Evolutionary conservation across 2,113 vertebrate species (phyloP).

Genomic region (Proterorhinus semilunaris): DNA sequence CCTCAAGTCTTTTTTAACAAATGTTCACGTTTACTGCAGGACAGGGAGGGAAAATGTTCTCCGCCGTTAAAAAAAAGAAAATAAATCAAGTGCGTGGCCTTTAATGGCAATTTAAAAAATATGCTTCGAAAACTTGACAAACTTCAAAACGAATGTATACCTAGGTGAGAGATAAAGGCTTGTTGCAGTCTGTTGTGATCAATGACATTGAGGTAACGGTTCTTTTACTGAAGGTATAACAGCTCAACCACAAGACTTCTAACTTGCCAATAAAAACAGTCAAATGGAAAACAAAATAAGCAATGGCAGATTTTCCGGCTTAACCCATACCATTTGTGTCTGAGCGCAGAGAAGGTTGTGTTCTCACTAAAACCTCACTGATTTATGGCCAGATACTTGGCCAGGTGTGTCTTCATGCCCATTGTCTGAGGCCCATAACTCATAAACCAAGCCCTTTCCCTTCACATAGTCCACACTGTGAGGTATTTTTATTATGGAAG

Average conservation of each 20-base stretch:
- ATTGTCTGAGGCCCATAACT: conserved; percentile 15
- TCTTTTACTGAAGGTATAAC: too few relatives aligned
- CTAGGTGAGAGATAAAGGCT: too few relatives aligned
- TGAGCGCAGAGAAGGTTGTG: conserved; percentile 21
- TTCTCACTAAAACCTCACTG: conserved; percentile 53
- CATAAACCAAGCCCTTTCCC: neutral
- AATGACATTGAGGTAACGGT: too few relatives aligned
- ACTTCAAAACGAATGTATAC: too few relatives aligned
- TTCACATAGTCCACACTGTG: neutral
- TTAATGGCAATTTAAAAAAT: too few relatives aligned
- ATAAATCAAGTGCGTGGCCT: too few relatives aligned
- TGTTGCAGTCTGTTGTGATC: too few relatives aligned
- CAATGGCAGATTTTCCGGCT: conserved; percentile 2
- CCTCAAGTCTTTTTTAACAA: neutral
- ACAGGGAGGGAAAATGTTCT: too few relatives aligned
- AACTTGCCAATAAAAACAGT: neutral
- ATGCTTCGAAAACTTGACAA: too few relatives aligned
- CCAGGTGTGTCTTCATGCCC: conserved; percentile 45
- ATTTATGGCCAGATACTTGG: conserved; percentile 47
- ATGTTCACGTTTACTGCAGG: too few relatives aligned
- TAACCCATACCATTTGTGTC: conserved; percentile 21
- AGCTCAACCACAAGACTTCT: too few relatives aligned
- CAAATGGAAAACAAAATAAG: neutral
- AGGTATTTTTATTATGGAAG: neutral
- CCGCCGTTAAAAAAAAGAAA: too few relatives aligned